Evolutionary conservation across 1,140 invertebrate species (phyloP).

Genomic region (Microplitis mediator): DNA sequence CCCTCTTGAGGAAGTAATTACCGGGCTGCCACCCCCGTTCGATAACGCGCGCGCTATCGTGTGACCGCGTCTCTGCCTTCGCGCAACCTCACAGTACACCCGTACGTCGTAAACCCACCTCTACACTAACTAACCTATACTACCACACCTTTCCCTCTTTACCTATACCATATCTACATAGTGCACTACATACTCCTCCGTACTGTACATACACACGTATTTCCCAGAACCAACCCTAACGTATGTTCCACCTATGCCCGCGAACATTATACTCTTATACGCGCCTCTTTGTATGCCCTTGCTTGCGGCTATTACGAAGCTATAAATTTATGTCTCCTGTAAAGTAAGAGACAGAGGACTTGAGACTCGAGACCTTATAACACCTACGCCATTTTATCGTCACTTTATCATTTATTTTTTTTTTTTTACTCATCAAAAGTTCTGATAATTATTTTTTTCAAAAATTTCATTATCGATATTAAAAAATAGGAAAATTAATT

Average conservation of each 20-base stretch:
- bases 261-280: slow-evolving; percentile 20
- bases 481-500: no score
- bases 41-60: slow-evolving; percentile 51
- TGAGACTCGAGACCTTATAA: background rate
- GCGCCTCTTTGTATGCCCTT: slow-evolving; percentile 16
- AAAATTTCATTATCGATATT: no score
- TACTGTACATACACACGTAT: background rate
- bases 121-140: background rate
- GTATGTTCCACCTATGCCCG: slow-evolving; percentile 28
- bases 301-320: slow-evolving; percentile 20
- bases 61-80: slow-evolving; percentile 23
- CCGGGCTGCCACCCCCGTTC: slow-evolving; percentile 51
- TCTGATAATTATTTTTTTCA: no score
- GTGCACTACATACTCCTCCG: no score
- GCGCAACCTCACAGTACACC: slow-evolving; percentile 18
- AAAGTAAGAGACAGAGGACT: background rate
- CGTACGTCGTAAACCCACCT: background rate
- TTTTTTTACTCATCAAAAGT: no score
- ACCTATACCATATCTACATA: background rate
- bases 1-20: slow-evolving; percentile 55
- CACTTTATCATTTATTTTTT: no score
- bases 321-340: slow-evolving; percentile 15
- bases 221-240: background rate
- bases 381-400: background rate
- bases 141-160: background rate